Evolutionary conservation across 2,113 vertebrate species (phyloP).

Genomic region (Dromas ardeola): DNA sequence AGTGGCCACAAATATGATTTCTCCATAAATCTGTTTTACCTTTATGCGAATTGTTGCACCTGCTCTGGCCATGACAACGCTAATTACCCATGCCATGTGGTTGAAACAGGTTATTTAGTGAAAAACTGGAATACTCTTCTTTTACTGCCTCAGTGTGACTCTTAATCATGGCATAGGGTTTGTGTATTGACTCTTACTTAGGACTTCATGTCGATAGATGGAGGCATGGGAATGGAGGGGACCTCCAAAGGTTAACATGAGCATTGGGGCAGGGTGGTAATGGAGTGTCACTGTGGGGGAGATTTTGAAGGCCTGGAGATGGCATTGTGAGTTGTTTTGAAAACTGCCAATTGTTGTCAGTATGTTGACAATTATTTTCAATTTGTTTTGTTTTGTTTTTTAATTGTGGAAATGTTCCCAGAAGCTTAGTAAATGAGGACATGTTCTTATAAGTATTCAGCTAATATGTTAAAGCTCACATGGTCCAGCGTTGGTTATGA

Average conservation of each 20-base stretch:
- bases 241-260: neutral
- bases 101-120: neutral
- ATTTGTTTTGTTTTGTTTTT: conserved; percentile 71
- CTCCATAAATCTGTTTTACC: neutral
- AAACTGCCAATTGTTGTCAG: conserved; percentile 55
- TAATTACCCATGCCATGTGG: neutral
- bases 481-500: neutral
- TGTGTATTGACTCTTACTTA: neutral
- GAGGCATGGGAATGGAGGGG: neutral
- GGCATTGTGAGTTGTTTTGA: conserved; percentile 35
- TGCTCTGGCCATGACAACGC: neutral
- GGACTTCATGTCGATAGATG: neutral
- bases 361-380: conserved; percentile 63
- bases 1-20: neutral
- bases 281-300: neutral
- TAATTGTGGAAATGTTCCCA: conserved; percentile 69
- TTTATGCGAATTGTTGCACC: neutral
- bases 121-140: neutral
- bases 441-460: conserved; percentile 39
- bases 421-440: conserved; percentile 56
- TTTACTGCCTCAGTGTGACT: neutral
- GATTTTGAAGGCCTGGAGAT: conserved; percentile 40
- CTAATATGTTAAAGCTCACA: neutral
- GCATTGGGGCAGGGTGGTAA: neutral
- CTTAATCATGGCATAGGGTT: neutral